phyloP scores from a whole-genome alignment of 2,888 invertebrate genomes.

The Aspidiotus rigidus region DNA sequence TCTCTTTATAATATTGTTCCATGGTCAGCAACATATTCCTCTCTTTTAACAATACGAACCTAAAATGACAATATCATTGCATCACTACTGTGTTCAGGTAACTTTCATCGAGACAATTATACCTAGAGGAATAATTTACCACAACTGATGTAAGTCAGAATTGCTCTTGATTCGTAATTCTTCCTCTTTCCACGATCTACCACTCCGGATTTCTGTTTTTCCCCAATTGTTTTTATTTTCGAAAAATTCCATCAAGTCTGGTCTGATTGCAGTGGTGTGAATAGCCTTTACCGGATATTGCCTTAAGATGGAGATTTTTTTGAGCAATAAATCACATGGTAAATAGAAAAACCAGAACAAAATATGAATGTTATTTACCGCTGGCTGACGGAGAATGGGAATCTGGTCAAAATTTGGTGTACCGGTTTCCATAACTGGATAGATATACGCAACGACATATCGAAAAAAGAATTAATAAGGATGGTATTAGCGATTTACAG shows the following conservation, averaged over 20 bases:
- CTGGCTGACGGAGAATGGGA: too few species aligned
- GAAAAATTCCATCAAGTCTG: constrained; percentile 76
- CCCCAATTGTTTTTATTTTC: constrained; percentile 78
- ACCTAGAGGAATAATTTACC: constrained; percentile 53
- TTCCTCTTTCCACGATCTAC: constrained; percentile 78
- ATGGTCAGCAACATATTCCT: constrained; percentile 94
- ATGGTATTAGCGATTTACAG: too few species aligned
- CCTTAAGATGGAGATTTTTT: too few species aligned
- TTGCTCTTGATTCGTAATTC: constrained; percentile 93
- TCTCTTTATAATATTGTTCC: constrained; percentile 69
- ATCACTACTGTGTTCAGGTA: too few species aligned
- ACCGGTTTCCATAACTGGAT: too few species aligned
- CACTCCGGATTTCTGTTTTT: constrained; percentile 61
- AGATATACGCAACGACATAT: too few species aligned
- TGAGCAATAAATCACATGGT: too few species aligned
- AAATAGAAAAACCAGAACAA: too few species aligned
- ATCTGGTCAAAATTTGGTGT: too few species aligned
- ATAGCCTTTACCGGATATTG: constrained; percentile 35
- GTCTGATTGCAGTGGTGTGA: constrained; percentile 45
- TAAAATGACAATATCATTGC: constrained; percentile 40
- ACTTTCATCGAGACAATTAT: not conserved
- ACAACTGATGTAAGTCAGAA: constrained; percentile 89
- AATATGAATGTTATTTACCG: too few species aligned
- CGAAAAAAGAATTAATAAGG: too few species aligned
- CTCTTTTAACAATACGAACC: constrained; percentile 84